A percentile compares a stretch with the other conserved stretches of the same genome.
These are phyloP conservation scores for Drosophila testacea DNA, from an alignment of 2,888 invertebrate species.

Conservation along the genomic window DNA sequence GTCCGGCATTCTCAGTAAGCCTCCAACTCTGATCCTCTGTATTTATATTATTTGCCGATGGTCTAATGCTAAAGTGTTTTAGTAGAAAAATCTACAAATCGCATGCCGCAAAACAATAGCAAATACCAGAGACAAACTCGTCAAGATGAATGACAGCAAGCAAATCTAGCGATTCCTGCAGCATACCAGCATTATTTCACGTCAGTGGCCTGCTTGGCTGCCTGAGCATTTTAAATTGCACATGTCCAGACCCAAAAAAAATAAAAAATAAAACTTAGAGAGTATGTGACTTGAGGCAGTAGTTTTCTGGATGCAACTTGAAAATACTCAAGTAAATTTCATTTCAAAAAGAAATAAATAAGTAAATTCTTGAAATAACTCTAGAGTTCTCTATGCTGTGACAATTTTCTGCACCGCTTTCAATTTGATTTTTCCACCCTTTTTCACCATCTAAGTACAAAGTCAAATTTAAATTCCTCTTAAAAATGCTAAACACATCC, in stretches of 20 bases:
- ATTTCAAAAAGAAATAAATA: conserved; percentile 77
- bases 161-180: conserved; percentile 56
- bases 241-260: conserved; percentile 50
- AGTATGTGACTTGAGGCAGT: conserved; percentile 43
- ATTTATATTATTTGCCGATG: conserved; percentile 60
- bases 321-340: conserved; percentile 74
- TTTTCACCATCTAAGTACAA: conserved; percentile 17
- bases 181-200: conserved; percentile 76
- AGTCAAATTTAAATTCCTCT: conserved; percentile 54
- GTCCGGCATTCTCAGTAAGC: conserved; percentile 36
- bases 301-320: conserved; percentile 24
- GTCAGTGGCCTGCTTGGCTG: conserved; percentile 53
- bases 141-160: conserved; percentile 62
- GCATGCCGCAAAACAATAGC: conserved; percentile 74
- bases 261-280: conserved; percentile 15
- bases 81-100: conserved; percentile 70
- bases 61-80: conserved; percentile 71
- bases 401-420: conserved; percentile 51
- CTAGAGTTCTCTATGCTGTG: conserved; percentile 45
- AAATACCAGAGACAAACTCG: conserved; percentile 51
- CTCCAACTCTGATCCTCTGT: conserved; percentile 5
- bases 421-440: conserved; percentile 40
- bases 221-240: conserved; percentile 68
- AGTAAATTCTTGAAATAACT: conserved; percentile 76
- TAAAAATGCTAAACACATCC: conserved; percentile 75